Evolutionary conservation across 2,113 vertebrate genomes (phyloP), one percentile per base, ranked within the genome.

Genomic region (Poeciliopsis retropinna): DNA sequence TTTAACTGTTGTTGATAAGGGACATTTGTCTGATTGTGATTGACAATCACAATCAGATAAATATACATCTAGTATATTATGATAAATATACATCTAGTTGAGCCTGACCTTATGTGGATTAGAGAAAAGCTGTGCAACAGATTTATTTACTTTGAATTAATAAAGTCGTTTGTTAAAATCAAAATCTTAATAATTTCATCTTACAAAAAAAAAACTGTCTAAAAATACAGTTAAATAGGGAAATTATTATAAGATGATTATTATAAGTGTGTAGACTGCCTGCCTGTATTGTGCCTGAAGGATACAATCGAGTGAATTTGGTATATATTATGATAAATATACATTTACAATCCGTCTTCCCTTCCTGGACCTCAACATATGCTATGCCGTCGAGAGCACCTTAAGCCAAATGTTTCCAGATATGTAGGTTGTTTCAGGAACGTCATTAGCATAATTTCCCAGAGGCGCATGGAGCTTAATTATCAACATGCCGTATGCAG

Each of bases 371-470:
- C 64, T 54, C 0, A 39, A 60, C 80, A 75, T 81, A 79, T 74
- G 63, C 72, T 71, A 14, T 8, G 0, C 14, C 78, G 57, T 65
- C 3, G 25, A 30, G 74, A 90, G 78, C 85, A 87, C 88, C 85
- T 87, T 64, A 74, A 85, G 84, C 75, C 83, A 72, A 82, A 70
- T 27, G 51, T 90, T 90, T 79, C 19, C 12, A 76, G 81, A 83
- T 84, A 85, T 75, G 71, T 78, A 83, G 80, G 85, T 84, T 81
- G 83, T 85, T 34, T 47, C 69, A 85, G 82, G 73, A 81, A 65
- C 54, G n/a, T 76, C 84, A 85, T 93, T 90, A 91, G 85, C 89
- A 89, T 92, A 87, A 92, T 93, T 92, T 93, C 91, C 92, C 91
- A 87, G 83, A 89, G 92, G 91, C 74, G 4, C 83, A 64, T 73